Conservation (phyloP, 2,888 invertebrate genomes). For the Stenolophus ochropezus region DNA sequence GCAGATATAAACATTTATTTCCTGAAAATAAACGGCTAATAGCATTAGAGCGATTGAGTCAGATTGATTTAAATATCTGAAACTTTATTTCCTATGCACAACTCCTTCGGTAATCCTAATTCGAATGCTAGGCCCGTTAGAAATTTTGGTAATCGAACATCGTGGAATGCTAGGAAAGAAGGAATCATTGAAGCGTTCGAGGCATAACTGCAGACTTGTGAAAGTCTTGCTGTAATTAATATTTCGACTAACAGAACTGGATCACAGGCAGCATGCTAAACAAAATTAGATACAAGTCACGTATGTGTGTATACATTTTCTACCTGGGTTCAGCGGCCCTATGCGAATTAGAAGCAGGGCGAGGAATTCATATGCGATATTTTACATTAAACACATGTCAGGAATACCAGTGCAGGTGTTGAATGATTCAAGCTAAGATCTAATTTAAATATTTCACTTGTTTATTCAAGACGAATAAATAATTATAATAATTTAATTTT, state of each 20-base stretch:
- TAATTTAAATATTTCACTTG: too few relatives aligned
- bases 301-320: slow-evolving; percentile 30
- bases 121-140: background rate
- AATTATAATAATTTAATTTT: too few relatives aligned
- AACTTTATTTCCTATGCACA: slow-evolving; percentile 6
- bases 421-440: too few relatives aligned
- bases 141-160: slow-evolving; percentile 36
- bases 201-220: slow-evolving; percentile 25
- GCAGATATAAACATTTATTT: background rate
- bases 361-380: background rate
- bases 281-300: slow-evolving; percentile 48
- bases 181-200: slow-evolving; percentile 3
- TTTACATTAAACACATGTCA: background rate
- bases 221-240: slow-evolving; percentile 44
- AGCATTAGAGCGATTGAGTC: background rate
- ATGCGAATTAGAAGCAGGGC: background rate
- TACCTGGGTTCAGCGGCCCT: slow-evolving; percentile 38
- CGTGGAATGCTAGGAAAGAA: background rate
- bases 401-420: too few relatives aligned
- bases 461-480: too few relatives aligned
- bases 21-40: background rate
- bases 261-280: slow-evolving; percentile 47
- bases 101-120: slow-evolving; percentile 8
- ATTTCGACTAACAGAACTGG: slow-evolving; percentile 47
- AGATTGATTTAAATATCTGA: background rate